These are phyloP conservation scores for Acleris laterana DNA, from an alignment of 2,888 invertebrate genomes.

Conservation along the genomic window DNA sequence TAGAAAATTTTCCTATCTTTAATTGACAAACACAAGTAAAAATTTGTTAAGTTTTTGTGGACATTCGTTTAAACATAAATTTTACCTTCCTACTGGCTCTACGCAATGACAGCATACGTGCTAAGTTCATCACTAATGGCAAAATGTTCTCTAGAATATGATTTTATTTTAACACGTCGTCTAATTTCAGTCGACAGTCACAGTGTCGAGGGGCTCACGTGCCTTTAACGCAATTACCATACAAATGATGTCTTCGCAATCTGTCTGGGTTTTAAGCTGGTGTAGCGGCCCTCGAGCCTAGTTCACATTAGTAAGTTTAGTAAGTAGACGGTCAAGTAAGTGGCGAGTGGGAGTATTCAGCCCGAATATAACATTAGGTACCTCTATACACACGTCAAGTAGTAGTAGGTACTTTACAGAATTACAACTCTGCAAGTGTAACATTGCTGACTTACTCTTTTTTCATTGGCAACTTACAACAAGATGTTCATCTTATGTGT, in stretches of 20 bases:
- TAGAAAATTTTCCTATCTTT: too few species aligned
- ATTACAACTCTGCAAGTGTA: too few species aligned
- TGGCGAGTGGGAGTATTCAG: not conserved
- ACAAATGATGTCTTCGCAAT: constrained; percentile 64
- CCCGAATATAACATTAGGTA: not conserved
- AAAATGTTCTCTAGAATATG: constrained; percentile 29
- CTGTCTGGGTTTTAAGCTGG: constrained; percentile 49
- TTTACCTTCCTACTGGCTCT: constrained; percentile 1
- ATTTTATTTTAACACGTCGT: constrained; percentile 37
- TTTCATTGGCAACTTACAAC: too few species aligned
- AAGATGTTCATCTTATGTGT: too few species aligned
- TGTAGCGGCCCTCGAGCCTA: constrained; percentile 48
- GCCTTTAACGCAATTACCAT: constrained; percentile 67
- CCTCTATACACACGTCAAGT: too few species aligned
- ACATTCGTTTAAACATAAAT: too few species aligned
- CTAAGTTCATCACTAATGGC: not conserved
- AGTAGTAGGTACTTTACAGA: too few species aligned
- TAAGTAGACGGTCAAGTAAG: not conserved
- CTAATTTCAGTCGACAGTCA: constrained; percentile 38
- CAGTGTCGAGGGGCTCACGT: constrained; percentile 46
- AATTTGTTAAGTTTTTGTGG: too few species aligned
- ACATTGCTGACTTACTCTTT: too few species aligned
- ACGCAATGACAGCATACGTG: constrained; percentile 9
- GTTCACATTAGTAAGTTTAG: constrained; percentile 9
- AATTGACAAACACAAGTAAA: too few species aligned